Evolutionary conservation across 2,797 vertebrate genomes (phyloP), one percentile per base, ranked within the genome.

Genomic region (Naso thynnoides): DNA sequence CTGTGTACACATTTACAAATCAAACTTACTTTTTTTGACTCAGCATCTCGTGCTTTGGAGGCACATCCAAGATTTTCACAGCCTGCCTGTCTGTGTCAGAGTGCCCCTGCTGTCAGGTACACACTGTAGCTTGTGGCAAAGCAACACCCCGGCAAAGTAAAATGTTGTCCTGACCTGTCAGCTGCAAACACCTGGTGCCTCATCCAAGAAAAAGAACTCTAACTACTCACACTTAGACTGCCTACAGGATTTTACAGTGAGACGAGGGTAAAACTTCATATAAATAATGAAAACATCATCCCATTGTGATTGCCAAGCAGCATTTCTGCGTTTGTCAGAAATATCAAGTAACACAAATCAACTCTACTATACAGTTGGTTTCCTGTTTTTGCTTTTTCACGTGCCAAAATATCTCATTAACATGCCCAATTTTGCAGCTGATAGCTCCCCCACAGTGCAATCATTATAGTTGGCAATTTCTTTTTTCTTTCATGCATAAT

Each of bases 161-260:
- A 74, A 55, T 9, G 70, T 47, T 2, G 2, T 7, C 53, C 70
- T 73, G 65, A 72, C 79, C 76, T 84, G 83, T 71, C 80, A 79
- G 67, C 63, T 27, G 55, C 73, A 60, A 67, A 81, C 76, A 71
- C 18, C 31, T 19, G 0, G 18, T 26, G 26, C 4, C 64, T 74
- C 67, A 63, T 65, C 61, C 27, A 10, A 75, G 62, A 47, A 24
- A 38, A 73, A 66, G 64, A 67, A 38, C 45, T 76, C 56, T 27
- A 56, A 52, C 27, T 56, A 41, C 59, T 77, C 49, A 44, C 0
- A 23, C 36, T 31, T 6, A 31, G 3, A 23, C 14, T 44, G 6
- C 10, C 42, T 15, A 16, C 3, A 2, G 6, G 10, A n/a, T 36
- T 26, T 11, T 48, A 26, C 14, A 5, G 44, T 5, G 38, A 10